phyloP scores from a whole-genome alignment of 2,113 vertebrate species.

The Artemisiospiza belli region DNA sequence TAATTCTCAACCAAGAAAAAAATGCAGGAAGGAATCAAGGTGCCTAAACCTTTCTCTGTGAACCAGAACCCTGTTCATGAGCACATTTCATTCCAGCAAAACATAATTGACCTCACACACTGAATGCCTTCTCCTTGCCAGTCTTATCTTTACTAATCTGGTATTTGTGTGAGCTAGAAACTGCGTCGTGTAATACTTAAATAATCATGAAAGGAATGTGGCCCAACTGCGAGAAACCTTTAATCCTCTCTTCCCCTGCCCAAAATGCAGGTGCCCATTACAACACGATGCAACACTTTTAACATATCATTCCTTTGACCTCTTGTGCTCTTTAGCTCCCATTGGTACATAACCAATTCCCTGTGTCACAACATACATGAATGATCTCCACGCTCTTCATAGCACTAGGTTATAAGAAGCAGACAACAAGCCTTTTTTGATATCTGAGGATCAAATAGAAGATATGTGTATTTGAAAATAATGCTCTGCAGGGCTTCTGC shows the following conservation, averaged over 20 bases:
- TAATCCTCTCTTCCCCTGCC: neutral
- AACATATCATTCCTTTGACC: neutral
- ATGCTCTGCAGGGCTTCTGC: neutral
- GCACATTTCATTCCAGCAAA: neutral
- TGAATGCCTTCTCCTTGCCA: neutral
- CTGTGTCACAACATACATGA: neutral
- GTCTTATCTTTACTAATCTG: constrained; percentile 24
- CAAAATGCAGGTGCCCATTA: neutral
- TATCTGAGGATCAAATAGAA: neutral
- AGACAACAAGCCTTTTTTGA: neutral
- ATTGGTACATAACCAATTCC: neutral
- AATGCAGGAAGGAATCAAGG: neutral
- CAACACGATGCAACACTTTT: neutral
- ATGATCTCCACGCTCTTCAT: neutral
- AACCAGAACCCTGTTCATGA: neutral
- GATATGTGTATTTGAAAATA: neutral
- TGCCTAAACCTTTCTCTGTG: neutral
- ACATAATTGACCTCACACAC: neutral
- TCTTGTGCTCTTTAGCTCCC: neutral
- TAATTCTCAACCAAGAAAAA: neutral
- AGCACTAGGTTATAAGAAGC: neutral
- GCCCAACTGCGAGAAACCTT: constrained; percentile 37
- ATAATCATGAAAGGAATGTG: constrained; percentile 65
- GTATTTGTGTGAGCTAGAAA: constrained; percentile 31
- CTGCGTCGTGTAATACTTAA: neutral